Percentiles rank a stretch among this genome's conserved stretches.
Conservation (phyloP, 53 echinoderm and acorn worm genomes). For the Echinarachnius parma region DNA sequence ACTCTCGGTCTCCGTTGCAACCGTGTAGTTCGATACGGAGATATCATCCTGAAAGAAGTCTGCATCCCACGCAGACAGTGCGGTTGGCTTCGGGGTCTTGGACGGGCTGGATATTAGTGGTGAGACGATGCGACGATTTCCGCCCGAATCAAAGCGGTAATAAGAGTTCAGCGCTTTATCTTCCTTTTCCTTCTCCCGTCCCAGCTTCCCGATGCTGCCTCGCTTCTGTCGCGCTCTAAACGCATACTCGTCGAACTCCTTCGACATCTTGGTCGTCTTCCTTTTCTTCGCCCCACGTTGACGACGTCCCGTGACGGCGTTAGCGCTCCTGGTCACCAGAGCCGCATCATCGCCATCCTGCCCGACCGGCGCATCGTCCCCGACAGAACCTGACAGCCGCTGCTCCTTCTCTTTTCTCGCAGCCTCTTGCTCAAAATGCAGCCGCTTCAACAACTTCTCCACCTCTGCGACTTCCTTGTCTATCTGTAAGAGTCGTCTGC, state of each 20-base stretch:
- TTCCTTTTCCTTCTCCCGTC: constrained; percentile 23
- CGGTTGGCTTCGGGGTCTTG: constrained; percentile 16
- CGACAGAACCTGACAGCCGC: neutral
- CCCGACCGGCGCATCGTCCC: constrained; percentile 5
- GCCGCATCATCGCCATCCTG: neutral
- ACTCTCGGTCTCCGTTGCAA: constrained; percentile 42
- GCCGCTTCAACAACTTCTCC: constrained; percentile 65
- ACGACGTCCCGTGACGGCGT: neutral
- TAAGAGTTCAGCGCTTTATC: constrained; percentile 46
- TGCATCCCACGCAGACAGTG: constrained; percentile 48
- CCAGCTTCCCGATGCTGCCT: constrained; percentile 16
- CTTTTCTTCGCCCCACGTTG: neutral
- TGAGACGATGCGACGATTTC: constrained; percentile 49
- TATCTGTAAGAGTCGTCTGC: constrained; percentile 70
- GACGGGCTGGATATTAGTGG: constrained; percentile 48
- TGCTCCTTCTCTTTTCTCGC: constrained; percentile 1
- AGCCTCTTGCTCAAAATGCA: constrained; percentile 54
- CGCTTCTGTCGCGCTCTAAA: constrained; percentile 5
- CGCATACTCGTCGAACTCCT: constrained; percentile 25
- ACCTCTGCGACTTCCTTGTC: constrained; percentile 85
- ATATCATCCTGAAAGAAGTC: constrained; percentile 43
- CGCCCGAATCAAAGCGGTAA: constrained; percentile 56
- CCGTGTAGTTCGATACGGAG: constrained; percentile 33
- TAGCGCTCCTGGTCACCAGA: constrained; percentile 13
- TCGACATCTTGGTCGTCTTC: constrained; percentile 10